Base-by-base conservation (phyloP, 2,797 vertebrate genomes). In the Eulemur rubriventer region DNA sequence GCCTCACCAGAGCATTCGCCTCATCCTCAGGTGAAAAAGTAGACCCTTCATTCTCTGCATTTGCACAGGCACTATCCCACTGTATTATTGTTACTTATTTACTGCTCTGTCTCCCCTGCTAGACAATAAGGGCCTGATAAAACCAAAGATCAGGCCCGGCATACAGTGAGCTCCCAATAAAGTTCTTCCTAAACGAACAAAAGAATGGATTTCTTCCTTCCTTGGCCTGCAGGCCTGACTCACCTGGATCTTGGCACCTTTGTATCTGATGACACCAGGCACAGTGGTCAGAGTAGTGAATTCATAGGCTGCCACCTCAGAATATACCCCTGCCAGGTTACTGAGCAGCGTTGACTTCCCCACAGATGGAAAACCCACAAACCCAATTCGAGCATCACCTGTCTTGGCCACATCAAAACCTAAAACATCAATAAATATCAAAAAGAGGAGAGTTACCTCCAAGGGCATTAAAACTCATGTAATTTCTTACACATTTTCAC, bases 391-490 rank as follows among this genome's bases (percentile, higher is more conserved):
- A 50, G 99, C 99, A 97, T 99, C 99, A 13, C 99, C 99, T 0
- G 99, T 99, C 99, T 99, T 99, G 14, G 99, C 99, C 70, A 99
- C 99, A 94, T 99, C 99, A 92, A 99, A 99, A 97, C 99, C 99
- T 99, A 95, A 63, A 97, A 96, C 2, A 94, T 13, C 33, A 90
- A 96, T n/a, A 41, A 95, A 94, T 28, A 90, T 12, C 46, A 93
- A 84, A 94, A 93, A 86, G n/a, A 95, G 30, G 67, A 65, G 14
- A 41, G 59, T 96, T 96, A 91, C 43, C 26, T 4, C 41, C 69
- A 30, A 28, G 14, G 63, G 12, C 33, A 2, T 7, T 70, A 72
- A 88, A 26, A 79, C 5, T 76, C 83, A 91, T 4, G 7, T n/a
- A 69, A 94, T 26, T 91, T 52, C 26, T 48, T 80, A 80, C 52